These are phyloP conservation scores for Heliconius hortense DNA, from an alignment of 2,888 invertebrate species.

Conservation along the genomic window DNA sequence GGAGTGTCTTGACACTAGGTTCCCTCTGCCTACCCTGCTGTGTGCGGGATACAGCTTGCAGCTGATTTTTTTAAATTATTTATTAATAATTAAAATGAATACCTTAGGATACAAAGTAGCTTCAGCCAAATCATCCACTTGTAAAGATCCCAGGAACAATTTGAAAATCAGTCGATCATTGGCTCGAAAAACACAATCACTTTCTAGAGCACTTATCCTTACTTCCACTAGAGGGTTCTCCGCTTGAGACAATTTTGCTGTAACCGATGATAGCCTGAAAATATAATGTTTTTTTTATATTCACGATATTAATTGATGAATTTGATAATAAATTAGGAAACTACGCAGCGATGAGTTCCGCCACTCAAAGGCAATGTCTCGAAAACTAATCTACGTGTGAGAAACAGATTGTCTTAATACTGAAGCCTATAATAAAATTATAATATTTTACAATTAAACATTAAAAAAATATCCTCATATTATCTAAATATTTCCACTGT, in stretches of 20 bases:
- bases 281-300: background rate
- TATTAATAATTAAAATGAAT: constrained; percentile 27
- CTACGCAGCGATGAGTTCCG: no score
- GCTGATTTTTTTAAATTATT: no score
- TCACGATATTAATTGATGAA: background rate
- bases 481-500: background rate
- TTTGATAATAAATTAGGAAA: background rate
- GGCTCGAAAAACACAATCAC: constrained; percentile 89
- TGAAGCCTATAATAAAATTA: no score
- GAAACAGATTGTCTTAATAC: no score
- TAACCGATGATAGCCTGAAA: constrained; percentile 81
- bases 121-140: constrained; percentile 87
- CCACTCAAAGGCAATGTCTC: no score
- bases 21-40: no score
- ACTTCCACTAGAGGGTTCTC: constrained; percentile 87
- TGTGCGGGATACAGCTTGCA: no score
- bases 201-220: constrained; percentile 85
- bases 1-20: no score
- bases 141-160: constrained; percentile 85
- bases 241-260: constrained; percentile 85
- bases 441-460: no score
- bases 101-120: constrained; percentile 89
- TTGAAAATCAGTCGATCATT: constrained; percentile 89
- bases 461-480: no score
- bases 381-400: no score